Conservation (phyloP, 1,140 invertebrate genomes). For the Leptonema lineaticorne region DNA sequence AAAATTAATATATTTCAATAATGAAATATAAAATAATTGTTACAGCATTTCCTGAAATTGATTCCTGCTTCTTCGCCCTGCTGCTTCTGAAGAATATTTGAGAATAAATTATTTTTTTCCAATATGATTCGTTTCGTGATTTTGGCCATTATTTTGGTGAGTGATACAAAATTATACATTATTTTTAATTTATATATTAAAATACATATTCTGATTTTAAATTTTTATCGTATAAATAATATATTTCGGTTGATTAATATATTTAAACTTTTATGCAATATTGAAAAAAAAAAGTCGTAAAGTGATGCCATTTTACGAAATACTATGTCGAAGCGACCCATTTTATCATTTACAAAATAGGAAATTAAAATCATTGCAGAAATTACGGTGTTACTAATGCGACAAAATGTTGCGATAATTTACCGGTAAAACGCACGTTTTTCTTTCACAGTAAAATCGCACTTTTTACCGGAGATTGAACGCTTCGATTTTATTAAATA, state of each 20-base stretch:
- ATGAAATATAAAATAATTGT: too few species aligned
- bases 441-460: too few species aligned
- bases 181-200: too few species aligned
- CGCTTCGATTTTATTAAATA: too few species aligned
- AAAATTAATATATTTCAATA: too few species aligned
- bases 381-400: neutral
- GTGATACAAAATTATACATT: too few species aligned
- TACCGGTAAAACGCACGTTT: neutral
- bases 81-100: neutral
- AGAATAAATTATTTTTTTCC: neutral
- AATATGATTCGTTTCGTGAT: constrained; percentile 5
- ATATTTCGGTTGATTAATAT: too few species aligned
- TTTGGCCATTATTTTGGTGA: neutral
- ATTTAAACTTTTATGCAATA: too few species aligned
- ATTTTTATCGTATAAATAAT: too few species aligned
- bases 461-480: too few species aligned
- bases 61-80: neutral
- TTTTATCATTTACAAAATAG: neutral
- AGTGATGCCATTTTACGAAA: neutral
- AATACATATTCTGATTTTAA: too few species aligned
- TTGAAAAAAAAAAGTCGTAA: too few species aligned
- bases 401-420: neutral
- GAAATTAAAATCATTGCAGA: constrained; percentile 3
- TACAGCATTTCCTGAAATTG: neutral
- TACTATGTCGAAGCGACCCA: neutral